Evolutionary conservation across 1,140 invertebrate species (phyloP), one percentile per base, ranked within the genome.

Genomic region (Musca domestica): DNA sequence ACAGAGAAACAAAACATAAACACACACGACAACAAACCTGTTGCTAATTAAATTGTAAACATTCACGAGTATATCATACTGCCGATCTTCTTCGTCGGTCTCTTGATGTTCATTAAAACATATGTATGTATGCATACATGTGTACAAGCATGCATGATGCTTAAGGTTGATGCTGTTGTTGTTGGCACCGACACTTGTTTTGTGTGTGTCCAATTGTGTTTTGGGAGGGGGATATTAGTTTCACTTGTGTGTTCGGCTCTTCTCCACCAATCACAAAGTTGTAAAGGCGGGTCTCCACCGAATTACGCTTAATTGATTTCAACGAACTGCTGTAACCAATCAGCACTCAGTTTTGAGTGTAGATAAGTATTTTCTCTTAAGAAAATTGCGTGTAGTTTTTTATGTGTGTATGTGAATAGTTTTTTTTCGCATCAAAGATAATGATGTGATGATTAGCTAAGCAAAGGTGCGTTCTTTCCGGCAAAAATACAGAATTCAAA

Each of bases 221-320:
- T 22, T 64, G n/a, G 20, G 41, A 63, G 15, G 23, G 15, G 6
- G 20, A 3, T 51, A 56, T n/a, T 67, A 27, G 20, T n/a, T 51
- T 34, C 34, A 34, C 54, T 58, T 58, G 25, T 58, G 54, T 58
- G 15, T 56, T 12, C 52, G 25, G 10, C 10, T 25, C 10, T 20
- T 25, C 10, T 20, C 52, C 12, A 61, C 56, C 56, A 61, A 61
- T 61, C 27, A 61, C n/a, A n/a, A 9, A 19, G 4, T 17, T 34
- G 56, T 61, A 41, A 63, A 68, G 67, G 67, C 67, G 67, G 67
- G 30, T 15, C 61, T 30, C 22, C 34, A 34, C 49, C 41, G 20
- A 63, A 20, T 22, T 64, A 20, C 14, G 2, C 25, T 68, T 64
- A 68, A 68, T 68, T 34, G 30, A 68, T 64, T 68, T 63, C 30